Evolutionary conservation across 2,113 vertebrate genomes (phyloP), one percentile per base, ranked within the genome.

Genomic region (Myotis lucifugus): DNA sequence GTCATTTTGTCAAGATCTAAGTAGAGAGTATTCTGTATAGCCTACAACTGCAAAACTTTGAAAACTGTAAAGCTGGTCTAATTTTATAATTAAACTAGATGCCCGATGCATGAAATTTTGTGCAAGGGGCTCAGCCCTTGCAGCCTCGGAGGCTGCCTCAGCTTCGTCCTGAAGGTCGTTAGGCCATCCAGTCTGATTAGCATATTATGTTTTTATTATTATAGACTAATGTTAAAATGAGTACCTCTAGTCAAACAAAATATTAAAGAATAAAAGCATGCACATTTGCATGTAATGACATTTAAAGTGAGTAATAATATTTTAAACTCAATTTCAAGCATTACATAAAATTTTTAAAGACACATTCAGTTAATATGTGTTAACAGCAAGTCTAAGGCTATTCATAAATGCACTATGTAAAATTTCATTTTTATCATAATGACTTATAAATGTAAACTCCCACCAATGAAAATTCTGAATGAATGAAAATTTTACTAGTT

Each of bases 391-490:
- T 79, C 48, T 93, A 91, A 95, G 96, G 66, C 29, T 94, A 27
- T 91, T 96, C 40, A 83, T 95, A 27, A 88, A 42, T 82, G 97
- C 88, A 95, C 42, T 92, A 95, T 83, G 32, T 11, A 73, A 97
- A 97, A 97, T 97, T 94, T 95, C n/a, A 95, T 34, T 94, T 95
- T 90, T 96, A 97, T 77, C 66, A 90, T 81, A 50, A 97, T 11
- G 79, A 94, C 48, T 95, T 97, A 93, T 69, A 96, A 93, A 88
- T 74, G 72, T 88, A 95, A 81, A 91, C 29, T 76, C 61, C n/a
- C 86, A 52, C 77, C 61, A 97, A 96, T 94, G 25, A 97, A 97
- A 85, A 91, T 50, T 91, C 54, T 78, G 25, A 97, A 88, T 78
- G 23, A 42, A 27, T 72, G 96, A 29, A 73, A 70, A 12, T 34